Conservation (phyloP, 1,140 invertebrate species). For the Halyomorpha halys region DNA sequence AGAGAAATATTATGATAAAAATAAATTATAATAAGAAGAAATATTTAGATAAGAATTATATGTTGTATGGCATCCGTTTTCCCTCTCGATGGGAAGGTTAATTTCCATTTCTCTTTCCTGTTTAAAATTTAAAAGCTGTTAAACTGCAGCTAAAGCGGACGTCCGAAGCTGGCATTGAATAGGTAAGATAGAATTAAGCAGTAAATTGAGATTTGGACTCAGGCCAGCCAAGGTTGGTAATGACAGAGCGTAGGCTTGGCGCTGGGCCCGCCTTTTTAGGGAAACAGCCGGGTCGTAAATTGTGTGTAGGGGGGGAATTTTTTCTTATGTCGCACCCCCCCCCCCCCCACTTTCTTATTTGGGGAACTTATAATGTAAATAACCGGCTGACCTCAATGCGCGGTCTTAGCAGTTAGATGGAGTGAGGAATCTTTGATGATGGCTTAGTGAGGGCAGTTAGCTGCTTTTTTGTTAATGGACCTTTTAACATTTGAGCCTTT, state of each 20-base stretch:
- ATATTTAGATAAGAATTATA: too few species aligned
- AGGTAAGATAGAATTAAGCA: slow-evolving; percentile 16
- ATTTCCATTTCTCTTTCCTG: too few species aligned
- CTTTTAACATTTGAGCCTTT: too few species aligned
- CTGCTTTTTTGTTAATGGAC: too few species aligned
- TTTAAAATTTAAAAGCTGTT: too few species aligned
- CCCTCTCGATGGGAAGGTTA: too few species aligned
- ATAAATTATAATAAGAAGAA: too few species aligned
- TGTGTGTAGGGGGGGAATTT: not conserved
- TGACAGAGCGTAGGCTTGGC: not conserved
- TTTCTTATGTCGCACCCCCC: not conserved
- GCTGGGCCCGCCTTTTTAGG: slow-evolving; percentile 2
- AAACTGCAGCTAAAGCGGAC: too few species aligned
- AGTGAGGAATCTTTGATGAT: not conserved
- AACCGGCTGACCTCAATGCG: not conserved
- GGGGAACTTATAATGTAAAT: slow-evolving; percentile 8
- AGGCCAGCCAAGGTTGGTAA: slow-evolving; percentile 8
- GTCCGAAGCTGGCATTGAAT: slow-evolving; percentile 3
- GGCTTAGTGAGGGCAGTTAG: too few species aligned
- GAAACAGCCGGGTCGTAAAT: not conserved
- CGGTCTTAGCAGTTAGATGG: not conserved
- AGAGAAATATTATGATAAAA: too few species aligned
- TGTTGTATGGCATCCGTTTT: too few species aligned
- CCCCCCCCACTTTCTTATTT: not conserved
- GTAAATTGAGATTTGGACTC: slow-evolving; percentile 10